These are phyloP conservation scores for Noturus placidus DNA, from an alignment of 2,113 vertebrate species.

Conservation along the genomic window DNA sequence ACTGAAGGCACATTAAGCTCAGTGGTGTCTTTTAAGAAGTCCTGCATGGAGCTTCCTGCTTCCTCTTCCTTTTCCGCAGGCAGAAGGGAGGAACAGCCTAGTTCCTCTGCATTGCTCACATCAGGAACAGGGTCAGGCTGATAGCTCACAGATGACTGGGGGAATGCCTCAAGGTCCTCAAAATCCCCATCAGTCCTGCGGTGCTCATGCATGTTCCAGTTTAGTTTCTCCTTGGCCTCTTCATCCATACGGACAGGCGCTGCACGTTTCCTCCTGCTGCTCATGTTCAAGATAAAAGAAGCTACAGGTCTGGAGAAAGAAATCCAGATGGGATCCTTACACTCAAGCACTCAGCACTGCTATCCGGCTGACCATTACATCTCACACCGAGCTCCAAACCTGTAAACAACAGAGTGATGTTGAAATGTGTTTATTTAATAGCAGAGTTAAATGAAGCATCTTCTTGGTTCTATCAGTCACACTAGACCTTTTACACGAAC, in stretches of 20 bases:
- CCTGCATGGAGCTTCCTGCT: conserved; percentile 57
- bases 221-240: conserved; percentile 79
- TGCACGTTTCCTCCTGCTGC: conserved; percentile 83
- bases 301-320: background rate
- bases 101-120: background rate
- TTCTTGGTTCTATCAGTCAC: background rate
- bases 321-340: background rate
- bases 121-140: conserved; percentile 57
- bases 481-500: background rate
- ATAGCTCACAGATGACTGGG: conserved; percentile 35
- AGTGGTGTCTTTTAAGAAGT: conserved; percentile 65
- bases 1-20: conserved; percentile 71
- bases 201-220: conserved; percentile 94
- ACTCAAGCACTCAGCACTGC: background rate
- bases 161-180: conserved; percentile 49
- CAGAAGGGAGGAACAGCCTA: background rate
- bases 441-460: background rate
- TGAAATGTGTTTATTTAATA: background rate
- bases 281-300: conserved; percentile 72
- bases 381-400: background rate
- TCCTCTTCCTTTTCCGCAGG: conserved; percentile 61
- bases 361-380: background rate
- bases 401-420: background rate
- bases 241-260: conserved; percentile 85
- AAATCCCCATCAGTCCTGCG: conserved; percentile 66